Conservation (phyloP, 2,888 invertebrate genomes). For the Slavum lentiscoides region DNA sequence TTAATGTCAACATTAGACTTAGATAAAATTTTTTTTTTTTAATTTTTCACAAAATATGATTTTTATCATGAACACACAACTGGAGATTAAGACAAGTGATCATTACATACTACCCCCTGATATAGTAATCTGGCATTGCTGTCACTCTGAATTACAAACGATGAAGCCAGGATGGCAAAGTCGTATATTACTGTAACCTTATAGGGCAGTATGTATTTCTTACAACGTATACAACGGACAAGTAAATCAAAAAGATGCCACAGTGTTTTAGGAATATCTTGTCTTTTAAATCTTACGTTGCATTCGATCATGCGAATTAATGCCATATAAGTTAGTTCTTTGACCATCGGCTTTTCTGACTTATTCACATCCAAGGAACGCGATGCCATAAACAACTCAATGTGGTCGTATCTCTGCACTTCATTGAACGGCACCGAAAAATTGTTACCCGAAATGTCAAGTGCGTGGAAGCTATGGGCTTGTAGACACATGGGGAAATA, state of each 20-base stretch:
- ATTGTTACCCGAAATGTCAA: slow-evolving; percentile 3
- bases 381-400: not conserved
- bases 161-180: too few relatives aligned
- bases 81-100: too few relatives aligned
- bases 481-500: not conserved
- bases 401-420: not conserved
- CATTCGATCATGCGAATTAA: not conserved
- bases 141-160: too few relatives aligned
- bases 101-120: too few relatives aligned
- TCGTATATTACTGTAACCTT: too few relatives aligned
- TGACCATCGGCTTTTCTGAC: not conserved
- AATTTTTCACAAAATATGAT: too few relatives aligned
- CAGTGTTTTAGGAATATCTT: slow-evolving; percentile 4
- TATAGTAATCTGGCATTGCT: too few relatives aligned
- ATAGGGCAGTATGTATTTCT: too few relatives aligned
- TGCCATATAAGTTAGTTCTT: not conserved
- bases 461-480: not conserved
- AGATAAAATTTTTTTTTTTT: too few relatives aligned
- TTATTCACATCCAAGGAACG: too few relatives aligned
- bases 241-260: not conserved
- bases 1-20: too few relatives aligned
- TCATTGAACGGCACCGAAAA: not conserved
- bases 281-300: not conserved
- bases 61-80: too few relatives aligned
- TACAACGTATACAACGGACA: not conserved